Percentiles rank a stretch among this genome's conserved stretches.
Conservation (phyloP, 2,113 vertebrate genomes). For the Phyllostomus hastatus region DNA sequence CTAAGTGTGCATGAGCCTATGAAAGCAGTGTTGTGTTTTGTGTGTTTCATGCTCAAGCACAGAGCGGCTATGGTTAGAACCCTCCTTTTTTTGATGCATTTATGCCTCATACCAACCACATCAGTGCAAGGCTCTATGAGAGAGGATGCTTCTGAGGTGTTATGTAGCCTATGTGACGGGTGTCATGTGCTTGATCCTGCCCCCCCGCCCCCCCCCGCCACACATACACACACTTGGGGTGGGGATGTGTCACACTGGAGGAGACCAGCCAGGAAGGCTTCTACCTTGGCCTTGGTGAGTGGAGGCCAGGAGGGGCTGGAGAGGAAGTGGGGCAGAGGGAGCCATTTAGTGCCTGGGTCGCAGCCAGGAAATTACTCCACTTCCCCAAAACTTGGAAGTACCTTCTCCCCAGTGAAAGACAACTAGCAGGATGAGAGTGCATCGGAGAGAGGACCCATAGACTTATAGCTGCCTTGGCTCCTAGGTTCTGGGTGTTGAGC, state of each 20-base stretch:
- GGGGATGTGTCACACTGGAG: no score
- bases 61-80: neutral
- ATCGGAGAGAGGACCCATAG: neutral
- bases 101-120: neutral
- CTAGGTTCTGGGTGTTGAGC: neutral
- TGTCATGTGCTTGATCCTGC: neutral
- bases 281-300: neutral
- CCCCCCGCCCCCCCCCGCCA: fast-evolving
- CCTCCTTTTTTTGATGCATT: fast-evolving
- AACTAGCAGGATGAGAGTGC: neutral
- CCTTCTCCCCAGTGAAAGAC: neutral
- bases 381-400: neutral
- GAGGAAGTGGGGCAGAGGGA: neutral
- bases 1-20: fast-evolving
- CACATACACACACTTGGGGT: neutral
- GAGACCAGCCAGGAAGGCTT: neutral
- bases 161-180: neutral
- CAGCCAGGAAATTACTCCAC: neutral
- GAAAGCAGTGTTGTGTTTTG: neutral
- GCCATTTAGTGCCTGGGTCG: neutral
- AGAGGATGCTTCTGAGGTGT: neutral
- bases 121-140: neutral
- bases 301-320: neutral
- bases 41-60: neutral
- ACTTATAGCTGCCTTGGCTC: no score